Base-by-base conservation (phyloP, 2,888 invertebrate genomes). In the Nomada ruficornis region DNA sequence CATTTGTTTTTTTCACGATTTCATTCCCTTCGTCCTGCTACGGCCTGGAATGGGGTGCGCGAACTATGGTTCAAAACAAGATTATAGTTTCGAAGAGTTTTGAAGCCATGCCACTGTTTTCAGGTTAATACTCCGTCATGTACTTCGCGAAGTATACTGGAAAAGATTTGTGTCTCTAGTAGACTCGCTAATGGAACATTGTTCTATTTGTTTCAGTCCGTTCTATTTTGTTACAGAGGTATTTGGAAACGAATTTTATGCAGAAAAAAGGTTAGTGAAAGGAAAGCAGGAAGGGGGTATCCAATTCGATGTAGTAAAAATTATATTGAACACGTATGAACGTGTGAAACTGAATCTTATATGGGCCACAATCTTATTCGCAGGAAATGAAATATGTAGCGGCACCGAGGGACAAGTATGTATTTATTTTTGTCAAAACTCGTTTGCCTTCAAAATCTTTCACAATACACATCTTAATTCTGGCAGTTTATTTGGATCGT, bases 91-190 rank as follows among this genome's bases (percentile, higher is more conserved):
- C n/a, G n/a, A n/a, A n/a, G 11, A 15, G 57, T 36, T 15, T 67
- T 18, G 29, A 57, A 57, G 44, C 47, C 65, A 23, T 67, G 13
- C 29, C 65, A 57, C 57, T 50, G 55, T 18, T 47, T 47, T 67
- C 20, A 20, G 50, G 54, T 54, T 65, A 65, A 73, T 47, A 65
- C n/a, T 13, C 47, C 47, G 36, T 36, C 5, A 36, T 36, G 57
- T 47, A 47, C 47, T 47, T 47, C 47, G 13, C 65, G 65, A 73
- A 73, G 67, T 73, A 57, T 47, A 7, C 65, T 23, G 47, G 42
- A 67, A 65, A 73, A 13, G 47, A 73, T 73, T 55, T 55, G 29
- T 13, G 44, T n/a, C 55, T 44, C 44, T 47, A 55, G 55, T 47
- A 44, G 64, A 11, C 4, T 36, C 2, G 10, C 44, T 55, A 55